Conservation (phyloP, 2,113 vertebrate genomes). For the Colistium nudipinnis region DNA sequence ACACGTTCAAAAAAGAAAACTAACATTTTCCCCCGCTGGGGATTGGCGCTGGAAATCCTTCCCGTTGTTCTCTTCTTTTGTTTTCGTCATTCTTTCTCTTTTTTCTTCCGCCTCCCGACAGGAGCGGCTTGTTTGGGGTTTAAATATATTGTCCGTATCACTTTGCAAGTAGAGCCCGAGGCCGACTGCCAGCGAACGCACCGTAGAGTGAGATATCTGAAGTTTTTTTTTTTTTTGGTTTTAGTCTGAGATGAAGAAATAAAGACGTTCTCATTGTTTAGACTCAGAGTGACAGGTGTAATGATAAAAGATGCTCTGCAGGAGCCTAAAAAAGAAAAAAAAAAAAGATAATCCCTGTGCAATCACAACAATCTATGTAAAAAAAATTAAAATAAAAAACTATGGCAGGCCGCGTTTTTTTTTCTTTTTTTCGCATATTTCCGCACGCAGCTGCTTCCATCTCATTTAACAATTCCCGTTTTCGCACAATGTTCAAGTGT, state of each 20-base stretch:
- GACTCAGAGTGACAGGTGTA: slow-evolving; percentile 57
- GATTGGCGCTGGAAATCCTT: slow-evolving; percentile 54
- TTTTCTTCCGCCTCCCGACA: slow-evolving; percentile 25
- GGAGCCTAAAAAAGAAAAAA: slow-evolving; percentile 27
- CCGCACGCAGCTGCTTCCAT: background rate
- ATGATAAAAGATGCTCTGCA: slow-evolving; percentile 32
- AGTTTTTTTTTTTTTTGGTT: too few relatives aligned
- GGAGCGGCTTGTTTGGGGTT: slow-evolving; percentile 61
- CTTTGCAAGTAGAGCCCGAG: slow-evolving; percentile 53
- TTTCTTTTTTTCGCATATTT: too few relatives aligned
- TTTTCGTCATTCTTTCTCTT: slow-evolving; percentile 40
- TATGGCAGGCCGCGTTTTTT: slow-evolving; percentile 2
- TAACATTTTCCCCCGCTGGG: slow-evolving; percentile 46
- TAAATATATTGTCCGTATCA: slow-evolving; percentile 52
- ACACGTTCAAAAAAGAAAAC: slow-evolving; percentile 63
- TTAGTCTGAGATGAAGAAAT: slow-evolving; percentile 51
- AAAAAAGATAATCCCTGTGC: background rate
- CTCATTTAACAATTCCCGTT: background rate
- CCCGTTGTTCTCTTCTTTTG: slow-evolving; percentile 53
- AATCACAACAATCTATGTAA: slow-evolving; percentile 6
- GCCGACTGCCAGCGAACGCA: slow-evolving; percentile 48
- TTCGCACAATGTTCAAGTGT: slow-evolving; percentile 3
- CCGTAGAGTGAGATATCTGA: slow-evolving; percentile 47
- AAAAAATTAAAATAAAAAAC: background rate
- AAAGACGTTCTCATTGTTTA: slow-evolving; percentile 40